A percentile compares a stretch with the other conserved stretches of the same genome.
Conservation (phyloP, 1,140 invertebrate genomes). For the Nephila pilipes region DNA sequence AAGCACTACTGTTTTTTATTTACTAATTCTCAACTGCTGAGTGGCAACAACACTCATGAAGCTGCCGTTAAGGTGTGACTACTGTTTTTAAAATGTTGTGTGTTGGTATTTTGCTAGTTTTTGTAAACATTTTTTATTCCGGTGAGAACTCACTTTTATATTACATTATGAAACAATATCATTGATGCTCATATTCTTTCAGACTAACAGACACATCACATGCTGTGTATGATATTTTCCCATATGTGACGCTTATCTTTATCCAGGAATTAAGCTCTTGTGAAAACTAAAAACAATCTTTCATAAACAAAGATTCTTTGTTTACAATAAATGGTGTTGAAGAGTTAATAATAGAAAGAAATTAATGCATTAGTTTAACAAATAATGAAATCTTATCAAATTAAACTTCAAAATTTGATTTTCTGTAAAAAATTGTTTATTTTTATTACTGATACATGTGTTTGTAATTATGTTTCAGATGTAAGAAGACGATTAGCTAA, state of each 20-base stretch:
- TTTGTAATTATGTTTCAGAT: too few relatives aligned
- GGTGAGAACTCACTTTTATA: not conserved
- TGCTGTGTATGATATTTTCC: not conserved
- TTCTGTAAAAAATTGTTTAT: too few relatives aligned
- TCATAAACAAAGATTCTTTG: too few relatives aligned
- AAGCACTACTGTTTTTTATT: too few relatives aligned
- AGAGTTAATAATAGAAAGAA: too few relatives aligned
- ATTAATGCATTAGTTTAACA: too few relatives aligned
- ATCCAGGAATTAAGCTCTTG: not conserved
- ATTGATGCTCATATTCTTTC: not conserved
- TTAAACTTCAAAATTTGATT: too few relatives aligned
- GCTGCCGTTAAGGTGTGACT: slow-evolving; percentile 21
- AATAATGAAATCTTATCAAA: too few relatives aligned
- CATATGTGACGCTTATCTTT: not conserved
- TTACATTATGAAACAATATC: not conserved
- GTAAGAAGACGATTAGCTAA: too few relatives aligned
- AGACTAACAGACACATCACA: not conserved
- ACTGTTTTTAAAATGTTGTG: slow-evolving; percentile 8
- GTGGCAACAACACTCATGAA: not conserved
- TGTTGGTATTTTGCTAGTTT: slow-evolving; percentile 1
- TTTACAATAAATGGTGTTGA: too few relatives aligned
- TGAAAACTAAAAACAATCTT: not conserved
- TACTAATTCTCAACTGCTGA: not conserved
- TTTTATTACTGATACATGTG: too few relatives aligned
- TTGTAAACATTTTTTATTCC: not conserved